These are phyloP conservation scores for Diaphora mendica DNA, from an alignment of 2,888 invertebrate genomes.

Conservation along the genomic window DNA sequence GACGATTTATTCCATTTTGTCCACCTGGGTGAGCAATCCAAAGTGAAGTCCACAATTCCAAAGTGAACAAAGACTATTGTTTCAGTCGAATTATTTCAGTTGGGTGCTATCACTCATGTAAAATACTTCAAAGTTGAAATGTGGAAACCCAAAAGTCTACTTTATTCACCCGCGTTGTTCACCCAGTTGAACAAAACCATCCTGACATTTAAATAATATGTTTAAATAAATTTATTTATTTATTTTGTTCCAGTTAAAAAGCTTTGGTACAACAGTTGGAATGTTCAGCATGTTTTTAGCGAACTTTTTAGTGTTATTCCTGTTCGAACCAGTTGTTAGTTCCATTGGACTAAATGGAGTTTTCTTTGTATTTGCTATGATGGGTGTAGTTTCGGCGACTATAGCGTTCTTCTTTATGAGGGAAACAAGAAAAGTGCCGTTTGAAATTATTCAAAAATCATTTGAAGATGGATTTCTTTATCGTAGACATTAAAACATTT, in stretches of 20 bases:
- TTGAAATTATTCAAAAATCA: slow-evolving; percentile 59
- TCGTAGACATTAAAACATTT: slow-evolving; percentile 15
- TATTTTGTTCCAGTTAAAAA: slow-evolving; percentile 53
- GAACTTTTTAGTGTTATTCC: slow-evolving; percentile 53
- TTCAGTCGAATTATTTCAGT: too few species aligned
- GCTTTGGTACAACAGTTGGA: slow-evolving; percentile 47
- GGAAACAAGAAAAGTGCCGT: slow-evolving; percentile 68
- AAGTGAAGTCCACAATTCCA: too few species aligned
- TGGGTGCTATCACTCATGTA: too few species aligned
- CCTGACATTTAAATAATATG: too few species aligned
- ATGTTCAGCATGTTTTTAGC: slow-evolving; percentile 42
- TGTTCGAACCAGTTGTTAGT: slow-evolving; percentile 48
- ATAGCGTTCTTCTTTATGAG: slow-evolving; percentile 60
- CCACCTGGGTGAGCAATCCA: too few species aligned
- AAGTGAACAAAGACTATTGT: too few species aligned
- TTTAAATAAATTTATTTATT: too few species aligned
- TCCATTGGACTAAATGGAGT: slow-evolving; percentile 65
- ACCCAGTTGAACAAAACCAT: too few species aligned
- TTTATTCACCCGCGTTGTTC: too few species aligned
- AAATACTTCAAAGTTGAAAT: too few species aligned
- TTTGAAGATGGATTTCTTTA: slow-evolving; percentile 57
- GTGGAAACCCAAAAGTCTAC: too few species aligned
- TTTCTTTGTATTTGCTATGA: slow-evolving; percentile 63
- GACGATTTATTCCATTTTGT: too few species aligned
- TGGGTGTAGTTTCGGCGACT: slow-evolving; percentile 53